These are phyloP conservation scores for Cerceris ruficornis DNA, from an alignment of 2,888 invertebrate species.

Conservation along the genomic window DNA sequence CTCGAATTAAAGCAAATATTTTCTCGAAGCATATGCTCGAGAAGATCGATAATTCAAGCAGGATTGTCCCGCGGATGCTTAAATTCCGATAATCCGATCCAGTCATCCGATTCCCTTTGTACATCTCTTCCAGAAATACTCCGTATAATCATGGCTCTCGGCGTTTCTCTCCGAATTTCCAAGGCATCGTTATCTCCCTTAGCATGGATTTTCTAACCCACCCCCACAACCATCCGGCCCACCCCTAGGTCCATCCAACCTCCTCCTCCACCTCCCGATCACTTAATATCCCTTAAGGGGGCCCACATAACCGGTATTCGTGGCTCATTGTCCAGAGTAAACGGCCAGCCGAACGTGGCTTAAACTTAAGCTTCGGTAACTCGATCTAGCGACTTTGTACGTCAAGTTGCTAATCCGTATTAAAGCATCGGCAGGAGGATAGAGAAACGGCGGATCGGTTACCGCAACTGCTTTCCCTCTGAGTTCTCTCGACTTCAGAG, in stretches of 20 bases:
- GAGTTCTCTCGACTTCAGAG: conserved; percentile 13
- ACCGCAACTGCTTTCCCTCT: conserved; percentile 23
- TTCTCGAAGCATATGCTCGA: background rate
- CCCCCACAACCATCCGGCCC: too few species aligned
- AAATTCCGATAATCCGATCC: conserved; percentile 11
- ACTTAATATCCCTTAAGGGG: conserved; percentile 42
- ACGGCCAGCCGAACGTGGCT: conserved; percentile 34
- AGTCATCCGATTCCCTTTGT: conserved; percentile 27
- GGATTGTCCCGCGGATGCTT: background rate
- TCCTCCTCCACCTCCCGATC: conserved; percentile 4
- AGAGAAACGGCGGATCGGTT: conserved; percentile 12
- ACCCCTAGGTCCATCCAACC: too few species aligned
- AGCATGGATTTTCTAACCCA: conserved; percentile 42
- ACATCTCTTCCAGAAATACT: conserved; percentile 19
- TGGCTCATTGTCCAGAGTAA: conserved; percentile 45
- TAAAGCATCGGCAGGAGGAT: conserved; percentile 35
- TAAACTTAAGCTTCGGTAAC: conserved; percentile 53
- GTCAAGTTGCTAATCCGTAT: conserved; percentile 54
- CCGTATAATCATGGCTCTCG: conserved; percentile 8
- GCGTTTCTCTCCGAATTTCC: background rate
- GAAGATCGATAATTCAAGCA: background rate
- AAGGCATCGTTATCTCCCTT: conserved; percentile 27
- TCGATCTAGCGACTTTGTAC: conserved; percentile 51
- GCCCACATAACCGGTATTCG: conserved; percentile 33
- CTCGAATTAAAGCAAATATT: background rate